Evolutionary conservation across 1,140 invertebrate species (phyloP), one percentile per base, ranked within the genome.

Genomic region (Saccostrea cuccullata): DNA sequence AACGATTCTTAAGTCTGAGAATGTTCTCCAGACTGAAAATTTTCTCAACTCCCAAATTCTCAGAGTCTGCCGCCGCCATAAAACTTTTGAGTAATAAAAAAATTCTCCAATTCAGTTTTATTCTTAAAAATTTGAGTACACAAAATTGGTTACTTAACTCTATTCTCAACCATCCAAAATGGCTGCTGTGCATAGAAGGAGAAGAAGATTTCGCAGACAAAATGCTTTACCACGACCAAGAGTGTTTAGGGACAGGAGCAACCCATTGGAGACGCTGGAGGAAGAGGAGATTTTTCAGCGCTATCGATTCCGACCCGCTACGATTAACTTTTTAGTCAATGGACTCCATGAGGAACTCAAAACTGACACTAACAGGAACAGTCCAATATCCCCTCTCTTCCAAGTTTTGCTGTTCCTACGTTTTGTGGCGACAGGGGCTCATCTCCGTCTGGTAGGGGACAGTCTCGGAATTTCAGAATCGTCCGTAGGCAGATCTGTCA

Each of bases 381-480:
- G 56, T n/a, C 23, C 56, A 26, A 15, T 60, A 36, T 36, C 30
- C 30, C 30, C 30, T 36, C 30, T 36, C 30, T 15, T 40, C 84
- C 56, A 60, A 30, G 55, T 58, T 9, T 36, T 85, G 58, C 17
- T 85, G 36, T 85, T 85, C 36, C 40, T 85, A 36, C 56, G 23
- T 30, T 85, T 85, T n/a, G 84, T 60, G 58, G 84, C 84, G 9
- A 85, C 84, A 2, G 15, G 84, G 23, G 55, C 55, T 20, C 84
- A 85, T 26, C 30, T 85, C 8, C 30, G 84, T 64, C 30, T 36
- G 30, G 30, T 36, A 36, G 30, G 30, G 30, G 30, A 36, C 30
- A 36, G 30, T 36, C 30, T 36, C 30, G 30, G 30, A 2, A 36
- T 36, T 36, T 36, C 30, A 36, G 30, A 36, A 36, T 36, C 30